Evolutionary conservation across 2,113 vertebrate genomes (phyloP), one percentile per base, ranked within the genome.

Genomic region (Microtus pennsylvanicus): DNA sequence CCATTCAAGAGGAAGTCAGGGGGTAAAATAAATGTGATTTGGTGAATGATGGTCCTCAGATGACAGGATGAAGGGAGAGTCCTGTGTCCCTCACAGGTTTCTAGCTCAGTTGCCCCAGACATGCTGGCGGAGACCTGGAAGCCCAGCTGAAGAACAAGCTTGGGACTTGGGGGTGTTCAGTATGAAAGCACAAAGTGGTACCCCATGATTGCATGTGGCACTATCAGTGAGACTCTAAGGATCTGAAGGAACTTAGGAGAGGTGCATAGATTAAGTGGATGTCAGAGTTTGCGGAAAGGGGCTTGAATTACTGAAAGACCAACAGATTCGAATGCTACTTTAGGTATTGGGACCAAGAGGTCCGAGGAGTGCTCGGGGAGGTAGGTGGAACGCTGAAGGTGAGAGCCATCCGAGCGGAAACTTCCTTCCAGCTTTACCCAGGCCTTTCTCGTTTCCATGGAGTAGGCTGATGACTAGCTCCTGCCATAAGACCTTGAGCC

Each of bases 161-260:
- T 83, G 63, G 17, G 50, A 47, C 35, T 83, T 67, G 33, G 4
- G 17, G 2, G 26, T 30, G 14, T 38, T 85, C 58, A 42, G 24
- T 45, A 80, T 83, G 67, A 52, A 96, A 90, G 75, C 92, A 58
- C 42, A 42, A 47, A 95, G 8, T 67, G 45, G 33, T 47, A 90
- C 35, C 33, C 22, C 21, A 65, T 17, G 5, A 63, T 76, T 92
- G 50, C 45, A 33, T 11, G 69, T 58, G 47, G 61, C 67, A 63
- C 52, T 72, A 45, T 16, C 45, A 92, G 72, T 16, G n/a, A 85
- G 13, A 38, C 21, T 70, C 12, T 28, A 12, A 63, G 16, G 33
- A 76, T 50, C 26, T 72, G 42, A 89, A 63, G 61, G 38, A 50
- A 89, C 89, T 95, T 55, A 81, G 82, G 65, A 95, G 38, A 96